phyloP scores from a whole-genome alignment of 1,140 invertebrate species.

The Leptinotarsa texana region DNA sequence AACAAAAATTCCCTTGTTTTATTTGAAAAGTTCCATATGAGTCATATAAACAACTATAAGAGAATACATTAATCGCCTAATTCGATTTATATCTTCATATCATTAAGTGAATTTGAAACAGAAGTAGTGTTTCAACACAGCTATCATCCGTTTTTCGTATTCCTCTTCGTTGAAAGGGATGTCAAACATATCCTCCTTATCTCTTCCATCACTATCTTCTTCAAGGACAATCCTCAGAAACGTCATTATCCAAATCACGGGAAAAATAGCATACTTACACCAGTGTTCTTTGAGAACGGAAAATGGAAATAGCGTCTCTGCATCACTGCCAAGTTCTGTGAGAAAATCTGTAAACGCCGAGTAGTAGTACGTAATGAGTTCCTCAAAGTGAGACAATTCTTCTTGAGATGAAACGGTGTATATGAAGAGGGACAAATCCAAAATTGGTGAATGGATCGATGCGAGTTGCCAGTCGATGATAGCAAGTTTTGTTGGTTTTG shows the following conservation, averaged over 20 bases:
- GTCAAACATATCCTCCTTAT: slow-evolving; percentile 16
- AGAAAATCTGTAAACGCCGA: slow-evolving; percentile 54
- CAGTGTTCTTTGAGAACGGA: slow-evolving; percentile 54
- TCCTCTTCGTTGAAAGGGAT: not conserved
- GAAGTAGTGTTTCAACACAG: slow-evolving; percentile 5
- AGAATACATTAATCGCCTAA: too few relatives aligned
- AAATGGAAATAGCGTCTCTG: slow-evolving; percentile 57
- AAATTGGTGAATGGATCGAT: slow-evolving; percentile 61
- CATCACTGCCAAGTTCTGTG: slow-evolving; percentile 53
- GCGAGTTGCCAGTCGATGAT: slow-evolving; percentile 64
- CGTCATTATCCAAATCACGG: slow-evolving; percentile 51
- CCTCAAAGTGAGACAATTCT: slow-evolving; percentile 56
- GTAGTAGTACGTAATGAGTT: slow-evolving; percentile 61
- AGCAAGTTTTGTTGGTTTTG: slow-evolving; percentile 35
- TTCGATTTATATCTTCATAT: not conserved
- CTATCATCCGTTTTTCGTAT: slow-evolving; percentile 3
- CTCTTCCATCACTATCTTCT: slow-evolving; percentile 13
- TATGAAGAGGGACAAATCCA: slow-evolving; percentile 63
- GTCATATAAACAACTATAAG: too few relatives aligned
- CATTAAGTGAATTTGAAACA: not conserved
- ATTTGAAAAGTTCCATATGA: too few relatives aligned
- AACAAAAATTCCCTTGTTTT: too few relatives aligned
- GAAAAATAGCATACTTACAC: slow-evolving; percentile 51
- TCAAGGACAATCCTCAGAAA: slow-evolving; percentile 40
- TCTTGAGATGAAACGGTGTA: slow-evolving; percentile 60